Percentiles rank a stretch among this genome's conserved stretches.
These are phyloP conservation scores for Hipparchia sbordonii DNA, from an alignment of 2,888 invertebrate species.

Conservation along the genomic window DNA sequence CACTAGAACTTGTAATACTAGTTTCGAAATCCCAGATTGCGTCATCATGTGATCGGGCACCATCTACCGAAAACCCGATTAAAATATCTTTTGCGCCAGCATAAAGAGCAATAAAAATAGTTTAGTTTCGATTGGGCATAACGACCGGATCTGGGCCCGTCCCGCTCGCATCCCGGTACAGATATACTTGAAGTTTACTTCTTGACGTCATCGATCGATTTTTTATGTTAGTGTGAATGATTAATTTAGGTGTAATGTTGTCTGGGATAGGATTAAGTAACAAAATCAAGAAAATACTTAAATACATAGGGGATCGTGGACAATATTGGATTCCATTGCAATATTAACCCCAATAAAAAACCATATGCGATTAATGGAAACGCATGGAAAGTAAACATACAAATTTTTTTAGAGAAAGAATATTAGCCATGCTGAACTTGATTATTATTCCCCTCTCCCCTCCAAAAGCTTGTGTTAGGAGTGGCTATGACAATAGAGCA, in stretches of 20 bases:
- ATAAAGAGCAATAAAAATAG: slow-evolving; percentile 74
- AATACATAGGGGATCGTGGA: no score
- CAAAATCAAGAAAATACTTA: background rate
- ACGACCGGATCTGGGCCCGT: slow-evolving; percentile 76
- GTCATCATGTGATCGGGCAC: slow-evolving; percentile 25
- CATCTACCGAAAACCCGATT: slow-evolving; percentile 39
- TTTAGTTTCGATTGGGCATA: slow-evolving; percentile 65
- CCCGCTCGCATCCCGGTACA: slow-evolving; percentile 57
- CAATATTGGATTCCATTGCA: no score
- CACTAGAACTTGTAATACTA: background rate
- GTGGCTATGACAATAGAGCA: no score
- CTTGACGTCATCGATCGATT: slow-evolving; percentile 72
- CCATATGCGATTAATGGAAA: no score
- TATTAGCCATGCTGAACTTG: no score
- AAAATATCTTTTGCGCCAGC: slow-evolving; percentile 58
- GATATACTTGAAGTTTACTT: slow-evolving; percentile 65
- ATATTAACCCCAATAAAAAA: no score
- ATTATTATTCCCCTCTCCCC: no score
- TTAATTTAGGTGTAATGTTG: background rate
- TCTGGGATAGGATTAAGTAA: background rate
- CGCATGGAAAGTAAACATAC: no score
- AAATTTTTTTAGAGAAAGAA: no score
- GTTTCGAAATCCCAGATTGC: slow-evolving; percentile 21
- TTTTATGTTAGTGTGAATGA: slow-evolving; percentile 37
- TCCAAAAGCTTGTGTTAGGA: no score